Evolutionary conservation across 2,797 vertebrate species (phyloP), one percentile per base, ranked within the genome.

Genomic region (Enteromius afrohamiltoni): DNA sequence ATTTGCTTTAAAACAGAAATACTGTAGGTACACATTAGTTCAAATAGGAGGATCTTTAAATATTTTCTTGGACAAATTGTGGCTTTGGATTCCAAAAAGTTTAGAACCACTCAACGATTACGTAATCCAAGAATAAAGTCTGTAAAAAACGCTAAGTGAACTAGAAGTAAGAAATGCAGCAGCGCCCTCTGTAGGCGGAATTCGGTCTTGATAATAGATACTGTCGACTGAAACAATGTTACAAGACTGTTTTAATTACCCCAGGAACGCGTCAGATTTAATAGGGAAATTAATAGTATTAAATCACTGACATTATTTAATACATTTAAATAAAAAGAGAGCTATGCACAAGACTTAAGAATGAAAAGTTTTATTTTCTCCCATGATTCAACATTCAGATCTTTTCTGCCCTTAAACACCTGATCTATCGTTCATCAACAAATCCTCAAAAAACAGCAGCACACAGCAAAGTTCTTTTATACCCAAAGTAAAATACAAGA

Each of bases 401-500:
- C 90, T 81, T 83, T 87, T 86, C 91, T 68, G 51, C 87, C 88
- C 79, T 90, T 87, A 88, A 34, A 89, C 89, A 90, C 85, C 80
- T 89, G 83, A 89, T 89, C 89, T 84, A 92, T 90, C 83, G 87
- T 89, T 89, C 90, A 74, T 91, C 85, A 90, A 49, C 34, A 89
- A 51, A 58, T 89, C 19, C 86, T 87, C 83, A 88, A 87, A 86
- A 89, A 91, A n/a, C n/a, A 79, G 16, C 62, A 65, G 82, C 90
- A 86, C 89, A 90, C 53, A 87, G 87, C 89, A 86, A 84, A 87
- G 90, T 88, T 88, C 74, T 82, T 93, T 86, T 89, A 88, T 87
- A 88, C 58, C 83, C 83, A 86, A 87, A 87, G 77, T 91, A 91
- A 92, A 93, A 93, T 91, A 89, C 86, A 91, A 86, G 80, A 87